Percentiles rank a stretch among this genome's conserved stretches.
phyloP scores from a whole-genome alignment of 2,888 invertebrate genomes.

The Apamea anceps region DNA sequence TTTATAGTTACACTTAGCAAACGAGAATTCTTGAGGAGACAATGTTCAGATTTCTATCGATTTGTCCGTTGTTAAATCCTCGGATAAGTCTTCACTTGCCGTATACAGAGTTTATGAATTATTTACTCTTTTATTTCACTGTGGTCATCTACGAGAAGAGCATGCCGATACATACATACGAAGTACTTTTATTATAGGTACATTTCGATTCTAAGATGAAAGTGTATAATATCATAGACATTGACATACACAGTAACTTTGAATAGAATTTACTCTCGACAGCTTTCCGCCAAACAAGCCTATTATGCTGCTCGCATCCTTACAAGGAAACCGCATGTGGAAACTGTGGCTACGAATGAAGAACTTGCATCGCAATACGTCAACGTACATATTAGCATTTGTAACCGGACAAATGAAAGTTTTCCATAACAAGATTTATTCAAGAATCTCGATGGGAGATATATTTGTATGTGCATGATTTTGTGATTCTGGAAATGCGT shows the following conservation, averaged over 20 bases:
- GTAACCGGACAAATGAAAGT: slow-evolving; percentile 62
- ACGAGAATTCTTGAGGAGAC: slow-evolving; percentile 10
- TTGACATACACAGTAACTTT: slow-evolving; percentile 34
- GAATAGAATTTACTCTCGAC: slow-evolving; percentile 55
- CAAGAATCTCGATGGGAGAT: slow-evolving; percentile 23
- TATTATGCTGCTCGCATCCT: slow-evolving; percentile 44
- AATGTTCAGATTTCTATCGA: slow-evolving; percentile 47
- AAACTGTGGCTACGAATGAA: slow-evolving; percentile 51
- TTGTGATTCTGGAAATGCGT: slow-evolving; percentile 34
- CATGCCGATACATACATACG: slow-evolving; percentile 28
- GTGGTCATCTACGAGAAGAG: slow-evolving; percentile 24
- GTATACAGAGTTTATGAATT: slow-evolving; percentile 45
- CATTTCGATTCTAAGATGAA: slow-evolving; percentile 49
- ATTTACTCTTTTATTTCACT: slow-evolving; percentile 38
- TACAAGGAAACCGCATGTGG: slow-evolving; percentile 50
- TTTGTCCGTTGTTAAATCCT: slow-evolving; percentile 21
- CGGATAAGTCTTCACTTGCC: slow-evolving; percentile 15
- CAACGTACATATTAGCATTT: slow-evolving; percentile 49
- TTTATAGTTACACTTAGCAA: slow-evolving; percentile 36
- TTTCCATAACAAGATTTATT: slow-evolving; percentile 59
- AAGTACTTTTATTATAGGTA: slow-evolving; percentile 24
- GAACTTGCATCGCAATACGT: slow-evolving; percentile 55
- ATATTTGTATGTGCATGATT: slow-evolving; percentile 44
- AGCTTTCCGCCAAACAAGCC: slow-evolving; percentile 55
- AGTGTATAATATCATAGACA: slow-evolving; percentile 52